These are phyloP conservation scores for Saimiri boliviensis DNA, from an alignment of 2,113 vertebrate species.

Conservation along the genomic window DNA sequence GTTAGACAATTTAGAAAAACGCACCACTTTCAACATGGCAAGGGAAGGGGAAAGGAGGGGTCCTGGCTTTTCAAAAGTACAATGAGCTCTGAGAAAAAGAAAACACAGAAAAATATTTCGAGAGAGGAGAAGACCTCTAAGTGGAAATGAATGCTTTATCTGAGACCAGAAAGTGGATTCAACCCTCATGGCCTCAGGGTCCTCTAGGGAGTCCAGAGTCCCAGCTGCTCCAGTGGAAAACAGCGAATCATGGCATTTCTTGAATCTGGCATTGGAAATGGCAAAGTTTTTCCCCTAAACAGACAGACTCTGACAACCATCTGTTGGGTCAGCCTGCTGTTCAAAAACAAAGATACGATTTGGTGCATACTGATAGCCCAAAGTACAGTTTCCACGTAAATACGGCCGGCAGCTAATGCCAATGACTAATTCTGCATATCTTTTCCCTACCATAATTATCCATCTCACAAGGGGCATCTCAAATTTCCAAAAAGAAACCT, in stretches of 20 bases:
- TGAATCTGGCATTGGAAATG: background rate
- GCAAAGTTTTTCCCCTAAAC: background rate
- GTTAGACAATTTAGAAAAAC: slow-evolving; percentile 55
- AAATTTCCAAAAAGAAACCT: slow-evolving; percentile 24
- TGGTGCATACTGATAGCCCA: background rate
- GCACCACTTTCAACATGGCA: background rate
- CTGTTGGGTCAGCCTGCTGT: background rate
- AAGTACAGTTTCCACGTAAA: background rate
- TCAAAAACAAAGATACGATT: background rate
- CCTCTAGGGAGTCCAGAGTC: background rate
- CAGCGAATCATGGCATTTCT: background rate
- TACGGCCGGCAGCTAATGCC: background rate
- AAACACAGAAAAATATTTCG: slow-evolving; percentile 20
- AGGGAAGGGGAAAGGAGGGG: background rate
- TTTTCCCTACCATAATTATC: background rate
- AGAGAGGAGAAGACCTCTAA: background rate
- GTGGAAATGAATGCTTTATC: background rate
- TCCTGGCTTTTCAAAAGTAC: slow-evolving; percentile 28
- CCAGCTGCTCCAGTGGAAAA: background rate
- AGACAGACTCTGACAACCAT: background rate
- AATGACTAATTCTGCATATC: background rate
- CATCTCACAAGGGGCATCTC: background rate
- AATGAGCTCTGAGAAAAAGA: slow-evolving; percentile 21
- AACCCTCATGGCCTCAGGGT: background rate
- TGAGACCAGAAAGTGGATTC: background rate